phyloP scores from a whole-genome alignment of 2,113 vertebrate species.

The Apistogramma diplotaenia region DNA sequence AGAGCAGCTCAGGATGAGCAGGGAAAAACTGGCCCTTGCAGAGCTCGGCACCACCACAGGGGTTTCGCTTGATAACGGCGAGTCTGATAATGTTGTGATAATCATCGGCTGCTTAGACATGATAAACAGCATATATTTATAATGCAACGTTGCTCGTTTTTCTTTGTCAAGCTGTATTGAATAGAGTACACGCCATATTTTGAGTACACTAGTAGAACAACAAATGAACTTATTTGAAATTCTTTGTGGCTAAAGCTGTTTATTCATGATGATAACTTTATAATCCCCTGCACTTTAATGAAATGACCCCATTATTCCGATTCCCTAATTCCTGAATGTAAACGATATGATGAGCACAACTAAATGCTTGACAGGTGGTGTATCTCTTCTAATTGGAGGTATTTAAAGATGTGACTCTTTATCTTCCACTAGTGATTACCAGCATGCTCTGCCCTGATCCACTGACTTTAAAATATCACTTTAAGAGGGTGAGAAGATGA shows the following conservation, averaged over 20 bases:
- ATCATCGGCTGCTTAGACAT: slow-evolving; percentile 26
- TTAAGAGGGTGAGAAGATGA: slow-evolving; percentile 83
- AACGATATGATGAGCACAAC: slow-evolving; percentile 42
- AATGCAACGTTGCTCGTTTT: slow-evolving; percentile 4
- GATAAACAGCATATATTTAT: slow-evolving; percentile 36
- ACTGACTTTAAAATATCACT: slow-evolving; percentile 75
- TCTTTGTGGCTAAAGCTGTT: neutral
- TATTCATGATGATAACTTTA: neutral
- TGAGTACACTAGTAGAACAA: neutral
- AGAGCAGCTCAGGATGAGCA: neutral
- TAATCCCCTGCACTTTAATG: neutral
- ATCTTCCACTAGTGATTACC: slow-evolving; percentile 74
- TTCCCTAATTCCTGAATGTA: slow-evolving; percentile 14
- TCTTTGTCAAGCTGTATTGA: neutral
- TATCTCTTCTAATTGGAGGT: slow-evolving; percentile 67
- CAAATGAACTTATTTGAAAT: neutral
- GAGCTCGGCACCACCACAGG: neutral
- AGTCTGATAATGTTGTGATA: slow-evolving; percentile 16
- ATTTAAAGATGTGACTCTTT: slow-evolving; percentile 65
- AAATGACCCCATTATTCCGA: slow-evolving; percentile 12
- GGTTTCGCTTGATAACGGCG: slow-evolving; percentile 7
- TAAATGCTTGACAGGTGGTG: slow-evolving; percentile 45
- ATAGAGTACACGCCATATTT: neutral
- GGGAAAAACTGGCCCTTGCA: neutral
- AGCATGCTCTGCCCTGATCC: slow-evolving; percentile 77